A percentile compares a stretch with the other conserved stretches of the same genome.
These are phyloP conservation scores for Didymodactylos carnosus DNA, from an alignment of 2,888 invertebrate species.

Conservation along the genomic window DNA sequence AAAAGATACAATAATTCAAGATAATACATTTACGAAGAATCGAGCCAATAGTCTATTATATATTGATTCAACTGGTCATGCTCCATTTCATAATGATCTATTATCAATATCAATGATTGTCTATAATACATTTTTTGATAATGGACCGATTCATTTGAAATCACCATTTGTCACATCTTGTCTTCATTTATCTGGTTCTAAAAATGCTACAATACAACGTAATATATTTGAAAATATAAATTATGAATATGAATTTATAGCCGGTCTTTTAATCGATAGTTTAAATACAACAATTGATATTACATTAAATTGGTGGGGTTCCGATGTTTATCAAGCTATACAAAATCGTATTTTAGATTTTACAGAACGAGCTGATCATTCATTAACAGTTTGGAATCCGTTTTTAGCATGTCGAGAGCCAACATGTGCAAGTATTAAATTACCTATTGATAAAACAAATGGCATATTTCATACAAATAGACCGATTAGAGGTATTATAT, in stretches of 20 bases:
- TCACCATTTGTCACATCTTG: conserved; percentile 41
- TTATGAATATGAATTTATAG: conserved; percentile 61
- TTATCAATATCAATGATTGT: background rate
- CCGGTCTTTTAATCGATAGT: conserved; percentile 62
- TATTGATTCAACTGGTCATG: background rate
- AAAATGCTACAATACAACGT: conserved; percentile 67
- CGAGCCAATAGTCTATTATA: background rate
- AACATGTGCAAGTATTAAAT: conserved; percentile 1
- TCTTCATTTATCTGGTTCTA: conserved; percentile 74
- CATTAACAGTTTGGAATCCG: conserved; percentile 69
- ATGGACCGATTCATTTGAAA: background rate
- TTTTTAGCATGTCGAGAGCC: conserved; percentile 44
- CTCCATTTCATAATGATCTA: background rate
- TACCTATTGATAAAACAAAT: background rate
- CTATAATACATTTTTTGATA: background rate
- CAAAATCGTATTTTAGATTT: conserved; percentile 75
- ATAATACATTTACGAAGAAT: background rate
- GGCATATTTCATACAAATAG: background rate
- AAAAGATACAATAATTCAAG: background rate
- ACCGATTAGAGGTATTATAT: conserved; percentile 39
- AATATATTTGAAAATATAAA: conserved; percentile 61
- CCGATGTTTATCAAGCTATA: conserved; percentile 50
- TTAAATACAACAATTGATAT: conserved; percentile 68
- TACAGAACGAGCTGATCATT: conserved; percentile 96
- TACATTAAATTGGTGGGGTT: conserved; percentile 90